phyloP scores from a whole-genome alignment of 2,888 invertebrate genomes.

The Synanthedon formicaeformis region DNA sequence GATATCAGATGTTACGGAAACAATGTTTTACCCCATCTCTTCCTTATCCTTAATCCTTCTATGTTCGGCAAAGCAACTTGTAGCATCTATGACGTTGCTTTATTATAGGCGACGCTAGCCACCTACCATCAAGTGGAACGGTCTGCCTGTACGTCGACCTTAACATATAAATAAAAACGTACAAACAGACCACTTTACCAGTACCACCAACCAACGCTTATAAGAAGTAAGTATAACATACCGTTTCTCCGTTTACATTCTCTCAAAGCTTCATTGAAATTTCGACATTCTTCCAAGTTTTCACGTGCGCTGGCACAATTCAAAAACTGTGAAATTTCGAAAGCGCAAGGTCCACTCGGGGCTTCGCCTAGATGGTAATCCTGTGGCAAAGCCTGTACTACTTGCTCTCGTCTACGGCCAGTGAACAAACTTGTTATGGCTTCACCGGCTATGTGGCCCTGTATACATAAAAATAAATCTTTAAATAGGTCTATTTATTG shows the following conservation, averaged over 20 bases:
- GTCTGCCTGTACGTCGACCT: no score
- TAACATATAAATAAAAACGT: no score
- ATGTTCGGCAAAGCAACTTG: no score
- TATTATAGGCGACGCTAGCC: no score
- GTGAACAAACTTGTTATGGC: slow-evolving; percentile 75
- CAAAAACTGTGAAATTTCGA: slow-evolving; percentile 94
- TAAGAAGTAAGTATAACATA: slow-evolving; percentile 25
- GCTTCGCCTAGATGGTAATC: slow-evolving; percentile 48
- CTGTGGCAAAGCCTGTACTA: slow-evolving; percentile 35
- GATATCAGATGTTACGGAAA: no score
- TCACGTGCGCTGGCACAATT: slow-evolving; percentile 88
- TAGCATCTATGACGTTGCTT: no score
- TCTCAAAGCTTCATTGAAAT: slow-evolving; percentile 93
- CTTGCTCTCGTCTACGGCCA: slow-evolving; percentile 37
- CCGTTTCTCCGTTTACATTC: slow-evolving; percentile 89
- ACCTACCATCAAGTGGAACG: no score
- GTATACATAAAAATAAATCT: slow-evolving; percentile 1
- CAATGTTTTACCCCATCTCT: no score
- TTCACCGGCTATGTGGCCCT: slow-evolving; percentile 92
- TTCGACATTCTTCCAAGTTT: slow-evolving; percentile 90
- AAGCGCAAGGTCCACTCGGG: slow-evolving; percentile 85
- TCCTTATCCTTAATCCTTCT: no score
- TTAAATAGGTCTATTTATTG: no score
- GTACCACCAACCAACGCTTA: no score
- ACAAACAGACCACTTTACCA: no score